Percentiles rank a stretch among this genome's conserved stretches.
phyloP scores from a whole-genome alignment of 2,888 invertebrate species.

The Thecocarcelia acutangulata region DNA sequence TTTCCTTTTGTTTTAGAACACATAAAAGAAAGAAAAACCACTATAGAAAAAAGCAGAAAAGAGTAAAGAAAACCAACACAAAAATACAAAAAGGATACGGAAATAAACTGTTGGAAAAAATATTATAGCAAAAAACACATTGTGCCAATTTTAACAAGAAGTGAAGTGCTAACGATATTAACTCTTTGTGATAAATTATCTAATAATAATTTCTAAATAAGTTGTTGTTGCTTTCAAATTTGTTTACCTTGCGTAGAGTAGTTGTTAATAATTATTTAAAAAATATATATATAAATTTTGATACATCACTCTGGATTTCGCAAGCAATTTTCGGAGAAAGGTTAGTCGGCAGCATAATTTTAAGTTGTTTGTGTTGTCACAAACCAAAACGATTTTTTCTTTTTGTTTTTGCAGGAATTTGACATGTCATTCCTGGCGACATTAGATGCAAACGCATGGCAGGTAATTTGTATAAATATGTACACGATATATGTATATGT shows the following conservation, averaged over 20 bases:
- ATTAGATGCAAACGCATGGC: constrained; percentile 83
- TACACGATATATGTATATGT: no score
- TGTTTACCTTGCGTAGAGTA: background rate
- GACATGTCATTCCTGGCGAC: constrained; percentile 83
- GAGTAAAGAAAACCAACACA: constrained; percentile 65
- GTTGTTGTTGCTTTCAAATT: constrained; percentile 13
- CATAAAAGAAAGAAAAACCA: constrained; percentile 45
- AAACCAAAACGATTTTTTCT: no score
- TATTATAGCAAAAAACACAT: background rate
- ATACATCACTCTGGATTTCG: constrained; percentile 80
- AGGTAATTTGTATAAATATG: constrained; percentile 79
- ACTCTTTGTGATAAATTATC: constrained; percentile 41
- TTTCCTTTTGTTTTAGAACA: constrained; percentile 66
- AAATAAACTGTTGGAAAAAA: constrained; percentile 77
- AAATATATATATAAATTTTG: constrained; percentile 15
- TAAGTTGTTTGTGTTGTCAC: no score
- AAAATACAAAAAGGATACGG: constrained; percentile 73
- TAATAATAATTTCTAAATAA: constrained; percentile 36
- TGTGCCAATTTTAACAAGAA: constrained; percentile 13
- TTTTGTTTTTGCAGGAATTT: constrained; percentile 77
- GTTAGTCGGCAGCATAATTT: constrained; percentile 65
- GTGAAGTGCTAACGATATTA: constrained; percentile 20
- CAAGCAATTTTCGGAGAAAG: constrained; percentile 80
- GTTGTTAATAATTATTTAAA: constrained; percentile 8
- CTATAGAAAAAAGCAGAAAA: constrained; percentile 67